phyloP scores from a whole-genome alignment of 2,888 invertebrate species.

The Acronicta leporina region DNA sequence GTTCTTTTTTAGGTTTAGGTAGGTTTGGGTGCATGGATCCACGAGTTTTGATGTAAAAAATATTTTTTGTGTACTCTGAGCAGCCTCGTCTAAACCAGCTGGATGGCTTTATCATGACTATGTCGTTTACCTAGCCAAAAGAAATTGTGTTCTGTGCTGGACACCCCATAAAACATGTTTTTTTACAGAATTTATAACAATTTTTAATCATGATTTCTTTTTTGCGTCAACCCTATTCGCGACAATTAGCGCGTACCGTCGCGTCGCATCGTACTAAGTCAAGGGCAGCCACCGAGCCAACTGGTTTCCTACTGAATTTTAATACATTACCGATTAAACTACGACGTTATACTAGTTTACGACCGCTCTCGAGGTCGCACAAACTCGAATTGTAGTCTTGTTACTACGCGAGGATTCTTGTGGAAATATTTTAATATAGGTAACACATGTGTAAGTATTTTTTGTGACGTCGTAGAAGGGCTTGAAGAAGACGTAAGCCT shows the following conservation, averaged over 20 bases:
- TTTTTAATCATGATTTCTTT: neutral
- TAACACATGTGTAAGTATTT: slow-evolving; percentile 7
- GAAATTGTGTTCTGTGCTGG: too few relatives aligned
- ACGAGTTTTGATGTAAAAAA: too few relatives aligned
- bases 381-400: slow-evolving; percentile 38
- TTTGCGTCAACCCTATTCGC: slow-evolving; percentile 41
- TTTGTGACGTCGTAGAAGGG: slow-evolving; percentile 9
- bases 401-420: slow-evolving; percentile 59
- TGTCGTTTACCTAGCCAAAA: too few relatives aligned
- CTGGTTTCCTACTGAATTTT: slow-evolving; percentile 82
- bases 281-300: slow-evolving; percentile 81
- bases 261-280: slow-evolving; percentile 68
- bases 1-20: too few relatives aligned
- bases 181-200: neutral
- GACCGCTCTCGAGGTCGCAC: slow-evolving; percentile 75
- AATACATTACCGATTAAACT: slow-evolving; percentile 74
- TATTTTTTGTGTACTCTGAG: too few relatives aligned
- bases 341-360: slow-evolving; percentile 73
- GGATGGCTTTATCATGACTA: too few relatives aligned
- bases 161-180: too few relatives aligned
- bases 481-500: slow-evolving; percentile 15
- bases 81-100: too few relatives aligned
- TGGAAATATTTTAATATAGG: slow-evolving; percentile 23
- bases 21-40: too few relatives aligned
- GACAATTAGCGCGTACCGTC: slow-evolving; percentile 56